phyloP scores from a whole-genome alignment of 2,888 invertebrate genomes.

The Hedya salicella region DNA sequence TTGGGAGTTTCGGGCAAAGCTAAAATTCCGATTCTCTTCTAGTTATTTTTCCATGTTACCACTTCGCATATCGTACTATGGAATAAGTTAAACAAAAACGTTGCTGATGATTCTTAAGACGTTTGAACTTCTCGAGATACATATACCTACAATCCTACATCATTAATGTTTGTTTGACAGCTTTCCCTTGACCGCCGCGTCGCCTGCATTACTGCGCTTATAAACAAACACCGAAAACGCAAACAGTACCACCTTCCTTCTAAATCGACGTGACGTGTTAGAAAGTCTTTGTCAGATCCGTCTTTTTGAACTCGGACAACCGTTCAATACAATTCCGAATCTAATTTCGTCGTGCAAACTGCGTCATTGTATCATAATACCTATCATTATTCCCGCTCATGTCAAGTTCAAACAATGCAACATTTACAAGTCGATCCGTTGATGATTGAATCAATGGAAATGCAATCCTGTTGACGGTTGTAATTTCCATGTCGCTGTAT shows the following conservation, averaged over 20 bases:
- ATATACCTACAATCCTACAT: background rate
- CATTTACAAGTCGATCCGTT: constrained; percentile 35
- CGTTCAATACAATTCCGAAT: constrained; percentile 21
- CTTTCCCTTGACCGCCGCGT: background rate
- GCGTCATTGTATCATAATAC: constrained; percentile 39
- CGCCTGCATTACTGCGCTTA: constrained; percentile 9
- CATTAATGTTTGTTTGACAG: background rate
- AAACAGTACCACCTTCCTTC: constrained; percentile 11
- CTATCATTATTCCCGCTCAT: constrained; percentile 26
- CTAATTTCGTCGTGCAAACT: constrained; percentile 35
- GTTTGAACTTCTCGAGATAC: background rate
- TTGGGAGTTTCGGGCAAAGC: too few species aligned
- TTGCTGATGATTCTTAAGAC: background rate
- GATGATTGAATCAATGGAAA: constrained; percentile 37
- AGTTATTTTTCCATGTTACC: too few species aligned
- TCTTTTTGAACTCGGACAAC: background rate
- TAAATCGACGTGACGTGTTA: background rate
- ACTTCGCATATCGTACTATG: too few species aligned
- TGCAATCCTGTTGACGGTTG: constrained; percentile 35
- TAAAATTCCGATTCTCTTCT: too few species aligned
- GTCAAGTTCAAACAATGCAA: constrained; percentile 39
- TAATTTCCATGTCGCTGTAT: constrained; percentile 41
- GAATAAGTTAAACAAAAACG: too few species aligned
- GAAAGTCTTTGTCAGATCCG: background rate
- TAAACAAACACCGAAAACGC: constrained; percentile 23